Base-by-base conservation (phyloP, 2,888 invertebrate species). In the Drosophila tripunctata region DNA sequence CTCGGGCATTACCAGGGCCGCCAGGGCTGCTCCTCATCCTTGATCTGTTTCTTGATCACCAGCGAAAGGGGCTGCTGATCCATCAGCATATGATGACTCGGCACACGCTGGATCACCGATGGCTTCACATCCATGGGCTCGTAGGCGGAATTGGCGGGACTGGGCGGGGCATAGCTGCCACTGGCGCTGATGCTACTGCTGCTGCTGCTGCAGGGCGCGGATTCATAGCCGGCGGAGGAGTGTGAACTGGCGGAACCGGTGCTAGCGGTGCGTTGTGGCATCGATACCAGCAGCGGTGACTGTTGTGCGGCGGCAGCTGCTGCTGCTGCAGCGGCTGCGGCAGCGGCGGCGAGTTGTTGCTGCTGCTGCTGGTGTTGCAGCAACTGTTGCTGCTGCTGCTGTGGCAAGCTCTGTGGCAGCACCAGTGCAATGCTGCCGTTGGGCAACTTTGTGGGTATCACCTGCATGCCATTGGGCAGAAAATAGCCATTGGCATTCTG, bases 381-480 rank as follows among this genome's bases (percentile, higher is more conserved):
- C 52, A 69, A 67, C 51, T 79, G 87, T 21, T 81, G 85, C 54
- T 88, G 88, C 95, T 22, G 96, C 93, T 1, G 96, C 51, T 91
- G 44, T 31, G 93, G 93, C 17, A 94, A 92, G 17, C 94, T 93
- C 4, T 95, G 94, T 0, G 96, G 96, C 56, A 96, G 89, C 0
- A 97, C 95, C 14, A 96, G 92, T 0, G 96, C 96, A 70, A 96
- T 95, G 90, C 96, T 96, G 0, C 96, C 96, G 87, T 96, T 96
- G 19, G 96, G 94, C 14, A 97, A 90, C 72, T 96, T 93, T 8
- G 96, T 96, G 17, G 96, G 96, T 10, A 96, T 95, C 50, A 97
- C 92, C 67, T 96, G 96, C 2, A 96, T 93, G 19, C 95, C 95
- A 78, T 95, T 95, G 83, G 93, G 93, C 75, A 94, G 91, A 81